A percentile compares a stretch with the other conserved stretches of the same genome.
Evolutionary conservation across 2,113 vertebrate genomes (phyloP).

Genomic region (Laticauda laticaudata): DNA sequence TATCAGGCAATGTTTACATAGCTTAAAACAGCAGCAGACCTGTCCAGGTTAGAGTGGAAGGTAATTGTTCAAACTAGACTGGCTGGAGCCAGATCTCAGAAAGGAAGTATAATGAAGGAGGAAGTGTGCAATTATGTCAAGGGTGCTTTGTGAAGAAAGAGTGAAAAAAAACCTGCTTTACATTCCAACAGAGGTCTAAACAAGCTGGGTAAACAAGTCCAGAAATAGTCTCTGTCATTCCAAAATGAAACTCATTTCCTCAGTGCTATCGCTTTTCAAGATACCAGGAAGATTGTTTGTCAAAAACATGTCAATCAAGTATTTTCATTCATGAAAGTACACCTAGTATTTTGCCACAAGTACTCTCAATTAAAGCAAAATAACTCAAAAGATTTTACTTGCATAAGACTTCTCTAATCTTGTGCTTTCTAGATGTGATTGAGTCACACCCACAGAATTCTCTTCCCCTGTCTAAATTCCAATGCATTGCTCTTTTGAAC

Average conservation of each 20-base stretch:
- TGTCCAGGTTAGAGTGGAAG: slow-evolving; percentile 42
- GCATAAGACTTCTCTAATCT: background rate
- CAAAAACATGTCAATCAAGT: background rate
- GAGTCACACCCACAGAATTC: background rate
- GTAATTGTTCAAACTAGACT: slow-evolving; percentile 73
- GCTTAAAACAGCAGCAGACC: slow-evolving; percentile 38
- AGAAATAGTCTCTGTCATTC: slow-evolving; percentile 40
- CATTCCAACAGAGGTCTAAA: slow-evolving; percentile 48
- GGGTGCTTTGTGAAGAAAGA: slow-evolving; percentile 36
- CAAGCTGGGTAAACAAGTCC: slow-evolving; percentile 38
- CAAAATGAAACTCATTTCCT: slow-evolving; percentile 42
- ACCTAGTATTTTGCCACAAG: background rate
- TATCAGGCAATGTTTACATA: slow-evolving; percentile 37
- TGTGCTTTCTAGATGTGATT: background rate
- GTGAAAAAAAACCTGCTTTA: background rate
- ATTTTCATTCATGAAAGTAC: slow-evolving; percentile 16
- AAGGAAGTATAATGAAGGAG: slow-evolving; percentile 69
- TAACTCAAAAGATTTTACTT: background rate
- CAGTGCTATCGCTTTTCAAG: slow-evolving; percentile 21
- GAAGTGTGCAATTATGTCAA: slow-evolving; percentile 53
- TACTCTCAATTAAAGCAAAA: slow-evolving; percentile 9
- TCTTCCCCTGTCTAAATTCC: background rate
- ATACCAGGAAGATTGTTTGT: slow-evolving; percentile 27
- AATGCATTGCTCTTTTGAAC: slow-evolving; percentile 28
- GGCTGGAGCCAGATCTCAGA: slow-evolving; percentile 75